Conservation (phyloP, 1,140 invertebrate species). For the Drosophila melanica region DNA sequence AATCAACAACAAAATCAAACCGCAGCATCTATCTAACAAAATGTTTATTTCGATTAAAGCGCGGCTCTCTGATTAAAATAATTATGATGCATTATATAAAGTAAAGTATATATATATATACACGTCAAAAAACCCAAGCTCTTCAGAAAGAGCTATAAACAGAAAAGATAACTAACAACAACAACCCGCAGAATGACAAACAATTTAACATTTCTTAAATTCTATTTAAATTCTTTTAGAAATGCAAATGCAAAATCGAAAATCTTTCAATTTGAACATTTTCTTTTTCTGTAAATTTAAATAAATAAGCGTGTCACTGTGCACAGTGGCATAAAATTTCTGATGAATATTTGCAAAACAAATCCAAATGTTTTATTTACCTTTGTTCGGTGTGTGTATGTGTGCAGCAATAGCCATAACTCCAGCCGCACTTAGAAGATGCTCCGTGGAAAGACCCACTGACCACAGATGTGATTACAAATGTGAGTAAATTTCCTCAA, state of each 20-base stretch:
- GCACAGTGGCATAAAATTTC: constrained; percentile 61
- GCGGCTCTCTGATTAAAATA: constrained; percentile 57
- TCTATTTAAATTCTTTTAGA: constrained; percentile 18
- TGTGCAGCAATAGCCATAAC: constrained; percentile 27
- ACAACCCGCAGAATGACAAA: constrained; percentile 35
- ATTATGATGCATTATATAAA: constrained; percentile 80
- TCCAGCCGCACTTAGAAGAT: constrained; percentile 20
- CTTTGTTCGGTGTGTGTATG: constrained; percentile 39
- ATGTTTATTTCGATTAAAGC: constrained; percentile 53
- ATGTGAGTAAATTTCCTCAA: constrained; percentile 44
- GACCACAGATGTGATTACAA: background rate
- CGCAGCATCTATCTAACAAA: constrained; percentile 35
- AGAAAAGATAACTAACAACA: constrained; percentile 21
- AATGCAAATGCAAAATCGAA: constrained; percentile 35
- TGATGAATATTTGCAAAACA: constrained; percentile 75
- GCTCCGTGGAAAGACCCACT: background rate
- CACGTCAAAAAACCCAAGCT: constrained; percentile 19
- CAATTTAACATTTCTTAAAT: constrained; percentile 38
- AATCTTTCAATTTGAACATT: constrained; percentile 28
- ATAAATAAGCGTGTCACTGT: constrained; percentile 72
- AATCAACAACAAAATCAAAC: constrained; percentile 14
- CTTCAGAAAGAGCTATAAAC: constrained; percentile 16
- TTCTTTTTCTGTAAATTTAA: constrained; percentile 63
- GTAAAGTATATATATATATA: constrained; percentile 63
- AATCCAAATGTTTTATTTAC: constrained; percentile 72